A percentile compares a stretch with the other conserved stretches of the same genome.
These are phyloP conservation scores for Athalia circularis DNA, from an alignment of 2,888 invertebrate genomes.

Conservation along the genomic window DNA sequence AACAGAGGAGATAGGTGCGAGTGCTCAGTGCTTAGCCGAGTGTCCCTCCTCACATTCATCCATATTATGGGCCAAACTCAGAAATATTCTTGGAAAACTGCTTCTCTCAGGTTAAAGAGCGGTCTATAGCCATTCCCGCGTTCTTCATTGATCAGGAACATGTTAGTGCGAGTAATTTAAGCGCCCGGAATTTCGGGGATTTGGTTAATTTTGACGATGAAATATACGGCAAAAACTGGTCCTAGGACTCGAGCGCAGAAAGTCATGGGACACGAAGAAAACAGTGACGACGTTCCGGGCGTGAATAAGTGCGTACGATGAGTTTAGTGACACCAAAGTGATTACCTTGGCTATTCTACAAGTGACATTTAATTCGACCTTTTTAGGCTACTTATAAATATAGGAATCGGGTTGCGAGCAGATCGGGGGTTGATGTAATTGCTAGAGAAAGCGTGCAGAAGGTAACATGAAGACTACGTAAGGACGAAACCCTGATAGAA, in stretches of 20 bases:
- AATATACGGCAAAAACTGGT: too few relatives aligned
- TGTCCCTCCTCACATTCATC: too few relatives aligned
- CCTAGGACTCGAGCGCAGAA: too few relatives aligned
- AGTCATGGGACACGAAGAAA: not conserved
- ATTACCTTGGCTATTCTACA: slow-evolving; percentile 9
- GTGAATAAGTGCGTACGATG: not conserved
- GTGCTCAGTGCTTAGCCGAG: too few relatives aligned
- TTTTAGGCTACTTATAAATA: not conserved
- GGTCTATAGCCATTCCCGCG: not conserved
- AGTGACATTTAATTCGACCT: slow-evolving; percentile 28
- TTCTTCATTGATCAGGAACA: not conserved
- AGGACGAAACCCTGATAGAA: not conserved
- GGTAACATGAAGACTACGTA: not conserved
- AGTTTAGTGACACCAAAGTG: slow-evolving; percentile 13
- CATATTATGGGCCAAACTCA: too few relatives aligned
- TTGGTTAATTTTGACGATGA: not conserved
- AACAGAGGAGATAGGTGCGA: too few relatives aligned
- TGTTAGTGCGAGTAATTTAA: not conserved
- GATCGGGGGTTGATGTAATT: not conserved
- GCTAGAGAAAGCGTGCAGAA: not conserved
- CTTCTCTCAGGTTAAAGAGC: not conserved
- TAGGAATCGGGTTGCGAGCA: not conserved
- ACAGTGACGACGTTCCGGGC: not conserved
- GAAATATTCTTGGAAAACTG: not conserved
- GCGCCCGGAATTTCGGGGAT: not conserved